Evolutionary conservation across 35 echinoderm and acorn worm species (phyloP).

Genomic region (Eucidaris tribuloides): DNA sequence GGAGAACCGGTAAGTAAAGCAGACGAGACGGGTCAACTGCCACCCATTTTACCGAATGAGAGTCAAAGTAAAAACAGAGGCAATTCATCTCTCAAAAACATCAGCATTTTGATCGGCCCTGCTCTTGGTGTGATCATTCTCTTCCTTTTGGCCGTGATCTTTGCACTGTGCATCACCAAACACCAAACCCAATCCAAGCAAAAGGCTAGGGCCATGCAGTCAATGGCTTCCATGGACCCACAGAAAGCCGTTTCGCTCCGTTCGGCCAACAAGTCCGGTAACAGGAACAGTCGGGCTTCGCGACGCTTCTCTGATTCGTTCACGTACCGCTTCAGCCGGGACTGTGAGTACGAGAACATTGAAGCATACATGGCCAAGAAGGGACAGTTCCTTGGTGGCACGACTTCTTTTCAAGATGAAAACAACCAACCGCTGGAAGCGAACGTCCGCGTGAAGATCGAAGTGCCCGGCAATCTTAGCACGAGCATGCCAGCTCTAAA

Average conservation of each 20-base stretch:
- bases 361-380: conserved; percentile 47
- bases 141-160: conserved; percentile 42
- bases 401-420: conserved; percentile 31
- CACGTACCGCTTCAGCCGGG: conserved; percentile 19
- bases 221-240: background rate
- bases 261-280: background rate
- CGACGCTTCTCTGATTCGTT: conserved; percentile 59
- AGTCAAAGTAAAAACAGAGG: background rate
- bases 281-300: conserved; percentile 36
- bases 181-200: conserved; percentile 30
- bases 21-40: background rate
- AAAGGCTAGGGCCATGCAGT: background rate
- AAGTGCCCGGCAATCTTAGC: conserved; percentile 55
- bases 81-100: conserved; percentile 40
- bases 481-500: conserved; percentile 55
- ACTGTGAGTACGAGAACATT: conserved; percentile 48
- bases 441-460: conserved; percentile 62
- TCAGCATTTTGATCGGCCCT: conserved; percentile 60
- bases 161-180: conserved; percentile 48
- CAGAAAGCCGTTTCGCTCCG: conserved; percentile 26
- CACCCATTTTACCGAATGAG: background rate
- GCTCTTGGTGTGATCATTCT: conserved; percentile 49
- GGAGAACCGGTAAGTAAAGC: background rate
- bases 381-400: conserved; percentile 37
- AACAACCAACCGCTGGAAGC: conserved; percentile 46